These are phyloP conservation scores for Lampropteryx suffumata DNA, from an alignment of 2,888 invertebrate species.

Conservation along the genomic window DNA sequence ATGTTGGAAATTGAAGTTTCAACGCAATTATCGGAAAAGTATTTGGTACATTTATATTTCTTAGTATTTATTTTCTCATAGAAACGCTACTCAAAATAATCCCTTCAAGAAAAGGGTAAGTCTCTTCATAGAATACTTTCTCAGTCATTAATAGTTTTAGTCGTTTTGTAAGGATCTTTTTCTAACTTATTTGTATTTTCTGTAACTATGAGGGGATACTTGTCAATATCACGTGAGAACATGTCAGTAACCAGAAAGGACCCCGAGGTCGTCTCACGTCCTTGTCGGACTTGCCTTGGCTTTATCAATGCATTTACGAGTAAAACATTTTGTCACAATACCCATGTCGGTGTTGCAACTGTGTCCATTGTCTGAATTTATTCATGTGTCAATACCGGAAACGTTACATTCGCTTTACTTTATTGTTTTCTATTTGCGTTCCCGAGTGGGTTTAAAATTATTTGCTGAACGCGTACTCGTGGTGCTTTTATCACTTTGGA, in stretches of 20 bases:
- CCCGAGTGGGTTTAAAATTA: conserved; percentile 16
- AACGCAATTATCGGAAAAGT: conserved; percentile 1
- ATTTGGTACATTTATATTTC: too few relatives aligned
- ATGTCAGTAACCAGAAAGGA: conserved; percentile 18
- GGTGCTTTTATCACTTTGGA: neutral
- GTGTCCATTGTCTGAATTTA: conserved; percentile 31
- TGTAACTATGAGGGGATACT: too few relatives aligned
- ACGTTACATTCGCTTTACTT: conserved; percentile 27
- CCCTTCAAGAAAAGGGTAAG: neutral
- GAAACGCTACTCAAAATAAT: too few relatives aligned
- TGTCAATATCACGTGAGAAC: conserved; percentile 22
- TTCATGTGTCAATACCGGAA: conserved; percentile 34
- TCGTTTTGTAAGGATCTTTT: too few relatives aligned
- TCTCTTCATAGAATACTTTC: conserved; percentile 1
- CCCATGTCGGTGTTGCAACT: conserved; percentile 21
- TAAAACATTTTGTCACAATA: conserved; percentile 29
- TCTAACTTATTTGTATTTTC: too few relatives aligned
- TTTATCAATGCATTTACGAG: conserved; percentile 43
- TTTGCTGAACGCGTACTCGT: conserved; percentile 3
- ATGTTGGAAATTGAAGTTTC: too few relatives aligned
- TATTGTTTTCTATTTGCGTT: conserved; percentile 28
- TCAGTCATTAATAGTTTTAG: too few relatives aligned
- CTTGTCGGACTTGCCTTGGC: conserved; percentile 40
- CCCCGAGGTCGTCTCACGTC: conserved; percentile 37
- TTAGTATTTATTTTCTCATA: too few relatives aligned